Percentiles rank a stretch among this genome's conserved stretches.
Conservation (phyloP, 2,797 vertebrate species). For the Falco cherrug region DNA sequence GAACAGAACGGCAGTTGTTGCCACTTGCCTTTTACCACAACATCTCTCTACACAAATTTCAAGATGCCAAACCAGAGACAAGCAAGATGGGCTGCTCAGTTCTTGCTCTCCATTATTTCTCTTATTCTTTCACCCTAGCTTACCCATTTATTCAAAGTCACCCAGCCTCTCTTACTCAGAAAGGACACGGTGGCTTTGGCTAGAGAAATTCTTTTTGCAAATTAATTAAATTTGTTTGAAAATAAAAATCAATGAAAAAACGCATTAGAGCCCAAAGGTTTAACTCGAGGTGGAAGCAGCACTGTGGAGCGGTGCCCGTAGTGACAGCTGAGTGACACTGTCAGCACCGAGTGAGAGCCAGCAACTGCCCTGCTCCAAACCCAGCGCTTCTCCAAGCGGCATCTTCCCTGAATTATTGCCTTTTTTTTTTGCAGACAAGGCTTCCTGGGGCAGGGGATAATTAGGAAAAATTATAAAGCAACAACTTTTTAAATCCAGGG, state of each 20-base stretch:
- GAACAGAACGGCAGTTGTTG: too few relatives aligned
- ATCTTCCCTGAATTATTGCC: neutral
- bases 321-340: neutral
- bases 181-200: fast-evolving
- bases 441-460: neutral
- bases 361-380: neutral
- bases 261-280: neutral
- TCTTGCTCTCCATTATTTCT: neutral
- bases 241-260: neutral
- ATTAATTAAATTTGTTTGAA: neutral
- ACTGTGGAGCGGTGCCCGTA: fast-evolving
- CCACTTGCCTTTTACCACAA: neutral
- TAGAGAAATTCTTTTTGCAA: neutral
- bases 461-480: neutral
- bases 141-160: neutral
- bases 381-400: neutral
- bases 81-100: neutral
- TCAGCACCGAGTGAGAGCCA: neutral
- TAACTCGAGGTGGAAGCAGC: neutral
- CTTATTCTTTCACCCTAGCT: neutral
- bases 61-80: neutral
- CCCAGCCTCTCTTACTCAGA: neutral
- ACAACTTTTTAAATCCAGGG: neutral
- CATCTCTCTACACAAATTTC: neutral
- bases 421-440: too few relatives aligned